Evolutionary conservation across 2,888 invertebrate genomes (phyloP).

Genomic region (Clivina fossor): DNA sequence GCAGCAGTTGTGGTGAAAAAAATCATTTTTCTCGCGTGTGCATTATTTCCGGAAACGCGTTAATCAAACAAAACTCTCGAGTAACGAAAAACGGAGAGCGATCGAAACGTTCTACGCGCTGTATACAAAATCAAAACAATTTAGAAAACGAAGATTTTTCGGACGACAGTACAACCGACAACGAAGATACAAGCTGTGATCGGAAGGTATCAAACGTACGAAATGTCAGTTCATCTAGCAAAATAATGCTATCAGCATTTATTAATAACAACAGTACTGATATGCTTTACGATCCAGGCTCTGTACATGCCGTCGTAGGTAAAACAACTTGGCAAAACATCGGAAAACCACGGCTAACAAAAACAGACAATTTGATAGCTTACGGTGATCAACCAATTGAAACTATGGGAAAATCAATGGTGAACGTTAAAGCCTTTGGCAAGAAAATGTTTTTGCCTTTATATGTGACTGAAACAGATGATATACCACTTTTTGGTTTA

Average conservation of each 20-base stretch:
- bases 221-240: slow-evolving; percentile 6
- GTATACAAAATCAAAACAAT: slow-evolving; percentile 1
- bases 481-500: slow-evolving; percentile 27
- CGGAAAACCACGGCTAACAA: slow-evolving; percentile 18
- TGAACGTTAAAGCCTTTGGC: slow-evolving; percentile 22
- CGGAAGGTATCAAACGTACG: neutral
- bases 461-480: slow-evolving; percentile 26
- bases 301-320: slow-evolving; percentile 18
- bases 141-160: slow-evolving; percentile 6
- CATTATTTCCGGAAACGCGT: slow-evolving; percentile 1
- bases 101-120: slow-evolving; percentile 1
- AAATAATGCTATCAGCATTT: slow-evolving; percentile 4
- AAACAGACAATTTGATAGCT: slow-evolving; percentile 24
- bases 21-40: slow-evolving; percentile 10
- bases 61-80: neutral
- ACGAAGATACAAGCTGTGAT: neutral
- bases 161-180: neutral
- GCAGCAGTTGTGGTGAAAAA: slow-evolving; percentile 3
- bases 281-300: slow-evolving; percentile 34
- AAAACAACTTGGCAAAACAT: slow-evolving; percentile 26
- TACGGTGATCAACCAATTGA: slow-evolving; percentile 25
- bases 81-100: neutral
- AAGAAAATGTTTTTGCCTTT: slow-evolving; percentile 18
- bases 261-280: slow-evolving; percentile 17
- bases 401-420: slow-evolving; percentile 28